A percentile compares a stretch with the other conserved stretches of the same genome.
phyloP scores from a whole-genome alignment of 2,797 vertebrate species.

The Vespertilio murinus region DNA sequence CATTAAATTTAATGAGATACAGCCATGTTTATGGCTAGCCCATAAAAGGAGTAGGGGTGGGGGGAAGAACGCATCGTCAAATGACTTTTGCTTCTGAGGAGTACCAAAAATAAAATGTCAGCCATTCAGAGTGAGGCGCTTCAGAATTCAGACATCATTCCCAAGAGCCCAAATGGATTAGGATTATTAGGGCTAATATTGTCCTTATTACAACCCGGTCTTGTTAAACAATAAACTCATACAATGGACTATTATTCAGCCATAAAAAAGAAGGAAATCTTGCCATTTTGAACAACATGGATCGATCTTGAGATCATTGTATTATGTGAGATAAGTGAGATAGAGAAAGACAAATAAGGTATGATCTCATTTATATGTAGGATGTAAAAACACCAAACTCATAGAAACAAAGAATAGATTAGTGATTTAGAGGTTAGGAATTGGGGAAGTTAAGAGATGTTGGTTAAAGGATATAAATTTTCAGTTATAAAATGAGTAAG shows the following conservation, averaged over 20 bases:
- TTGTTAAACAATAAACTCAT: not conserved
- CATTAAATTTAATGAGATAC: conserved; percentile 87
- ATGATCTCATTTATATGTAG: not conserved
- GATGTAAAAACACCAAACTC: not conserved
- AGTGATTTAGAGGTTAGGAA: not conserved
- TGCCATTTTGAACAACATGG: not conserved
- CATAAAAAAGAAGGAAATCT: not conserved
- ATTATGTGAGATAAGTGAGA: not conserved
- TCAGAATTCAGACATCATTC: conserved; percentile 25
- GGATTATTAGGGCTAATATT: not conserved
- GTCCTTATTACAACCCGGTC: not conserved
- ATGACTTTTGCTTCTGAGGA: conserved; percentile 79
- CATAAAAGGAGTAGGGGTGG: conserved; percentile 79
- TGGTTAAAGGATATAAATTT: not conserved
- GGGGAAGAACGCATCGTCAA: conserved; percentile 36
- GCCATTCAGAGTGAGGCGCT: conserved; percentile 54
- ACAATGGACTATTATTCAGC: not conserved
- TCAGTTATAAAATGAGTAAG: not conserved
- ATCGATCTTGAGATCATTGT: not conserved
- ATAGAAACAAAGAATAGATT: not conserved
- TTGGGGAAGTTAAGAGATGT: not conserved
- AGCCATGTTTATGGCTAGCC: conserved; percentile 83
- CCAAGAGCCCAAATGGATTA: not conserved
- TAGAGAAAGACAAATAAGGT: not conserved
- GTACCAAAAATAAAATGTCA: conserved; percentile 78